Evolutionary conservation across 2,113 vertebrate genomes (phyloP).

Genomic region (Carassius carassius): DNA sequence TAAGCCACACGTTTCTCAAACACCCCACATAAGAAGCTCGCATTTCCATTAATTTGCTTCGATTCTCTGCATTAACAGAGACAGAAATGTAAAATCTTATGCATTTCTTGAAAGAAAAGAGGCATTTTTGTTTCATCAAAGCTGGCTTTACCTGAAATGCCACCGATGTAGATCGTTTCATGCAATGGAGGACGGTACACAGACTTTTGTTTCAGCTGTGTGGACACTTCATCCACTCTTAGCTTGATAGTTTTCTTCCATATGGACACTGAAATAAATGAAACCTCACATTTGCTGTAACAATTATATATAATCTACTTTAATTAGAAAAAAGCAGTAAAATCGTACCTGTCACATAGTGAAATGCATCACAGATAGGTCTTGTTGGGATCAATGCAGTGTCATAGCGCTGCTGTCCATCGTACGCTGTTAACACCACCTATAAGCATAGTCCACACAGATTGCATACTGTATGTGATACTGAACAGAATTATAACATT

Average conservation of each 20-base stretch:
- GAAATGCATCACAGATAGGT: constrained; percentile 81
- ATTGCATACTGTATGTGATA: background rate
- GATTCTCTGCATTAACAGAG: constrained; percentile 34
- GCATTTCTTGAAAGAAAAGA: background rate
- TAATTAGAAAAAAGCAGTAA: background rate
- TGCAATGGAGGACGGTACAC: background rate
- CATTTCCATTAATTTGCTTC: constrained; percentile 56
- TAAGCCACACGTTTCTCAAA: constrained; percentile 74
- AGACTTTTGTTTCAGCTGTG: constrained; percentile 56
- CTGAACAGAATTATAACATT: background rate
- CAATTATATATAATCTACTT: background rate
- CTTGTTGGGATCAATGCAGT: constrained; percentile 72
- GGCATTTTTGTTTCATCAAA: background rate
- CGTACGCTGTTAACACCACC: constrained; percentile 77
- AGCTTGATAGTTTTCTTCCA: constrained; percentile 70
- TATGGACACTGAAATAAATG: constrained; percentile 72
- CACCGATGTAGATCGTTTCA: constrained; percentile 78
- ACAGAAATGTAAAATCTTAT: background rate
- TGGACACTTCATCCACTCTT: constrained; percentile 69
- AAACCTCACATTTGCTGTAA: background rate
- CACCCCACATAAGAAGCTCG: constrained; percentile 78
- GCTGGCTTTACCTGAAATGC: constrained; percentile 76
- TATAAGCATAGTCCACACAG: constrained; percentile 55
- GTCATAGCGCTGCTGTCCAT: constrained; percentile 66
- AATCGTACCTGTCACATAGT: constrained; percentile 79